Conservation (phyloP, 2,113 vertebrate species). For the Pelusios castaneus region DNA sequence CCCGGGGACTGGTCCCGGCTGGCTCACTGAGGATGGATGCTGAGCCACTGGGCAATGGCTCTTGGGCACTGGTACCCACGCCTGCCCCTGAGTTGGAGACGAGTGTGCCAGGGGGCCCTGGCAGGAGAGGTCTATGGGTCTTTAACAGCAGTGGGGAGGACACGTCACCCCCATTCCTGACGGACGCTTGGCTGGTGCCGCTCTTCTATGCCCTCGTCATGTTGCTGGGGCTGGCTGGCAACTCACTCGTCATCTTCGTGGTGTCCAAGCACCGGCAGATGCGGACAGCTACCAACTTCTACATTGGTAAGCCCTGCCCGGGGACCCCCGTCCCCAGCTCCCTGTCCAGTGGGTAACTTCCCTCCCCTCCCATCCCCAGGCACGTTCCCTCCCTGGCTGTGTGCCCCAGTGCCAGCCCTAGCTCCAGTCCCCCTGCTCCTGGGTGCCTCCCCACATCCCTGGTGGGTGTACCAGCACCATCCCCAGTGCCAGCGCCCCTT, state of each 20-base stretch:
- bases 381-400: too few species aligned
- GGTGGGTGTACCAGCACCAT: background rate
- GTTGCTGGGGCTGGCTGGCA: constrained; percentile 63
- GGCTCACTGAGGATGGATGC: background rate
- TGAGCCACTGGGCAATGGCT: background rate
- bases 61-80: background rate
- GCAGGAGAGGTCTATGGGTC: background rate
- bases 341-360: background rate
- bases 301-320: constrained; percentile 49
- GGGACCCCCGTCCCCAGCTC: too few species aligned
- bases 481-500: background rate
- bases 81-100: background rate
- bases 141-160: constrained; percentile 19
- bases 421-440: background rate
- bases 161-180: constrained; percentile 43
- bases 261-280: constrained; percentile 53
- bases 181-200: constrained; percentile 63
- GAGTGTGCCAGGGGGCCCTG: background rate
- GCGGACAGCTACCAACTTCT: constrained; percentile 63
- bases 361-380: background rate
- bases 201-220: constrained; percentile 55
- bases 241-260: constrained; percentile 59
- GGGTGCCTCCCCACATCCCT: background rate
- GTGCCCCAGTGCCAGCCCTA: background rate
- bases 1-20: background rate